Base-by-base conservation (phyloP, 2,888 invertebrate species). In the Malacosoma neustria region DNA sequence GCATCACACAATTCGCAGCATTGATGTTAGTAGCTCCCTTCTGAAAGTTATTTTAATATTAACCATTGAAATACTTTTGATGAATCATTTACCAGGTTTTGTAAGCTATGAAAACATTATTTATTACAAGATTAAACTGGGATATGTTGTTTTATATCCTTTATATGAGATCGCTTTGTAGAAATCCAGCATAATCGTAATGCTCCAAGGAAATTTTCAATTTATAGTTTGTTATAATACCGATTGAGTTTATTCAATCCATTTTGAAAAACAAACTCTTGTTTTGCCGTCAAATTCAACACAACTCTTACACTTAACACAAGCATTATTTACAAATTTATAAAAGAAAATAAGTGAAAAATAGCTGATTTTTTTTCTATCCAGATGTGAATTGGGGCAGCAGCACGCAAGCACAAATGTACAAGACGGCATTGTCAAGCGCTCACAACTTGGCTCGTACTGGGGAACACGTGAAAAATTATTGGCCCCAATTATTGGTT, bases 401-500 rank as follows among this genome's bases (percentile, higher is more conserved):
- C 39, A 96, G 97, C 4, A 96, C 97, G 0, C 98, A 98, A 73
- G 98, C 98, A 0, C 98, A 98, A 75, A 95, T 93, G 22, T 98
- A 98, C 80, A 97, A 96, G 72, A 93, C 93, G 6, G 97, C 98
- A 1, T 72, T 99, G 3, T 91, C 93, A 6, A 92, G 95, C 11
- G 93, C 96, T 0, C 92, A 95, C 62, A 90, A 90, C 47, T 65
- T 95, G 50, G 93, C 92, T 37, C 91, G 92, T 32, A 94, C 96
- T 1, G 94, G 93, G 14, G 98, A 98, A 59, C 99, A 99, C 70
- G 98, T 99, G 11, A 99, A 99, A 81, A 99, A 98, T 84, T 99
- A 97, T 76, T 92, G 95, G 66, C 99, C 99, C 0, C 98, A 99
- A 79, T 74, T 88, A 45, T 80, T 99, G 54, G 93, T 97, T 29